Evolutionary conservation across 2,888 invertebrate species (phyloP).

Genomic region (Cabera pusaria): DNA sequence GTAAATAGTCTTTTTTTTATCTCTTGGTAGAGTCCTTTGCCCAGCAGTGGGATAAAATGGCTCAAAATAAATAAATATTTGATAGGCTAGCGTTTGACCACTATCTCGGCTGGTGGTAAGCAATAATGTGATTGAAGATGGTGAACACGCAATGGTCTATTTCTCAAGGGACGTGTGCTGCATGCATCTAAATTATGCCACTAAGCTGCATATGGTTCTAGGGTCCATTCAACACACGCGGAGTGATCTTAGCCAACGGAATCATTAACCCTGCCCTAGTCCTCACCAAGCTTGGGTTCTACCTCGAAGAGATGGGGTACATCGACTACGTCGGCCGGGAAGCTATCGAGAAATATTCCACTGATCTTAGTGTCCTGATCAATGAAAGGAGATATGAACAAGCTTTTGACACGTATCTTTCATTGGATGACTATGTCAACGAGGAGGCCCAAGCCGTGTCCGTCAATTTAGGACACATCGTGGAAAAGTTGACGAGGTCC

Average conservation of each 20-base stretch:
- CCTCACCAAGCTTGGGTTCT: constrained; percentile 65
- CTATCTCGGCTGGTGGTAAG: no score
- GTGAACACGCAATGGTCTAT: no score
- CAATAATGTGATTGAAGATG: no score
- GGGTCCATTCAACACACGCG: no score
- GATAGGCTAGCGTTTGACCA: no score
- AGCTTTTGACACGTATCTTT: constrained; percentile 85
- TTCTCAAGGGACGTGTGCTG: no score
- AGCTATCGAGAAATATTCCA: constrained; percentile 80
- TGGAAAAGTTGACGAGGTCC: constrained; percentile 56
- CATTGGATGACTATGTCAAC: constrained; percentile 84
- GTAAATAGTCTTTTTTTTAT: no score
- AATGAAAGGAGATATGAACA: constrained; percentile 71
- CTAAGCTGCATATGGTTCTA: no score
- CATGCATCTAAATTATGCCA: no score
- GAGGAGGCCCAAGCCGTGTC: constrained; percentile 85
- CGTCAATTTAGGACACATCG: constrained; percentile 84
- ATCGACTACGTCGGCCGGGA: constrained; percentile 86
- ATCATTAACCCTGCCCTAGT: constrained; percentile 89
- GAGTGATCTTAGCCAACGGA: constrained; percentile 91
- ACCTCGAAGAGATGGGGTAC: constrained; percentile 81
- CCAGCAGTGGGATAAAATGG: no score
- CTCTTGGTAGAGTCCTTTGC: no score
- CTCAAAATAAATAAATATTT: no score
- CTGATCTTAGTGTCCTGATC: constrained; percentile 73